Conservation (phyloP, 2,888 invertebrate species). For the Caradrina clavipalpis region DNA sequence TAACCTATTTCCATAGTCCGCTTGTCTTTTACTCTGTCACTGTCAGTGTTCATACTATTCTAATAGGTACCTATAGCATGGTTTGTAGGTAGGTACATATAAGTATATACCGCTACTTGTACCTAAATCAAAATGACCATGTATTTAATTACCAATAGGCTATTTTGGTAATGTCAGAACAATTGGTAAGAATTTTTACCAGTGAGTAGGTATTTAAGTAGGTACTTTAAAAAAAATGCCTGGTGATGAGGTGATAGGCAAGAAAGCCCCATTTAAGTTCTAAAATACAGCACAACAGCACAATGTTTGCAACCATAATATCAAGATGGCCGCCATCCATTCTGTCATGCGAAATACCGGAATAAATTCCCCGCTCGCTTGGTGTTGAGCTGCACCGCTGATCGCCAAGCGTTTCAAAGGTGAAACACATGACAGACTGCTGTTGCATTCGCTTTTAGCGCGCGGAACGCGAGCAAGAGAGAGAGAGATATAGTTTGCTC, state of each 20-base stretch:
- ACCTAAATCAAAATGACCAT: too few species aligned
- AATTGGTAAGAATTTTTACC: background rate
- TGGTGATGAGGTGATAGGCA: background rate
- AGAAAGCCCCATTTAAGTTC: background rate
- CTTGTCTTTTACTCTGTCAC: too few species aligned
- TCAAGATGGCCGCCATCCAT: slow-evolving; percentile 78
- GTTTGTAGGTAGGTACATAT: too few species aligned
- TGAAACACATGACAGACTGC: slow-evolving; percentile 64
- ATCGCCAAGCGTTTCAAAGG: slow-evolving; percentile 64
- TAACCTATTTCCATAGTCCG: too few species aligned
- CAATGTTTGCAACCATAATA: slow-evolving; percentile 54
- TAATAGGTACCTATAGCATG: too few species aligned
- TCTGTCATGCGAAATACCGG: slow-evolving; percentile 77
- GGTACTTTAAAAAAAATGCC: background rate
- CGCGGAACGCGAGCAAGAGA: slow-evolving; percentile 63
- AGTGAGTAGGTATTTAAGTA: background rate
- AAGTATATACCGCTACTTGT: too few species aligned
- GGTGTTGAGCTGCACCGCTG: slow-evolving; percentile 70
- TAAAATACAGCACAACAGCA: slow-evolving; percentile 13
- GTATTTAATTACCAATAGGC: too few species aligned
- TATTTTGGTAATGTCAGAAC: too few species aligned
- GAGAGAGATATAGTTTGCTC: slow-evolving; percentile 66
- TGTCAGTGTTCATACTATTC: background rate
- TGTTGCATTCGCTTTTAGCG: slow-evolving; percentile 64
- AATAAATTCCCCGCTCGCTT: slow-evolving; percentile 79